phyloP scores from a whole-genome alignment of 2,113 vertebrate genomes.

The Onychostoma macrolepis region DNA sequence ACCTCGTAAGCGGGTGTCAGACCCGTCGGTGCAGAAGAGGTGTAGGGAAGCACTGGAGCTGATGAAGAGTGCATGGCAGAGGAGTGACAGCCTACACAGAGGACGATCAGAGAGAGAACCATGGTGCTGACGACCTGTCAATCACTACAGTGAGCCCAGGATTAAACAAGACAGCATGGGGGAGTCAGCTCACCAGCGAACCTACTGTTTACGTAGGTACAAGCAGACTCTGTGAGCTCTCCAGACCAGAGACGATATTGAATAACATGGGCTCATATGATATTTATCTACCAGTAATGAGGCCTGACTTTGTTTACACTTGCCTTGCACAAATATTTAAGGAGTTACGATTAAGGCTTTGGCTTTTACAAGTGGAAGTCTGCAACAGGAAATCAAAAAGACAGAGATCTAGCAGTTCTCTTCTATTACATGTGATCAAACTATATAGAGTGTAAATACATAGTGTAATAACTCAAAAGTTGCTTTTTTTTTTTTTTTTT shows the following conservation, averaged over 20 bases:
- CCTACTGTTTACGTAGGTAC: slow-evolving; percentile 23
- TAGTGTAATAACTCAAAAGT: not conserved
- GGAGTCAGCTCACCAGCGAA: slow-evolving; percentile 19
- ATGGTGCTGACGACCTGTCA: slow-evolving; percentile 81
- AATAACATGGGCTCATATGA: slow-evolving; percentile 2
- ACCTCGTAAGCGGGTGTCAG: slow-evolving; percentile 65
- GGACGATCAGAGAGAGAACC: slow-evolving; percentile 91
- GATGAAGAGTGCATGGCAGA: slow-evolving; percentile 91
- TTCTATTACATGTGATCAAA: slow-evolving; percentile 25
- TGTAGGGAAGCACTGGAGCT: slow-evolving; percentile 88
- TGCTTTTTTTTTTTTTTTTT: not conserved
- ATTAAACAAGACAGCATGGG: not conserved
- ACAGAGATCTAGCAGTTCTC: not conserved
- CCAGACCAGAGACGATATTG: not conserved
- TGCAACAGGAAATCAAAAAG: slow-evolving; percentile 25
- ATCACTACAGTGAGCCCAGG: not conserved
- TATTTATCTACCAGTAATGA: not conserved
- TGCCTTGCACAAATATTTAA: slow-evolving; percentile 51
- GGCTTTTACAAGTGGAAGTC: slow-evolving; percentile 1
- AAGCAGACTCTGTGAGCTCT: slow-evolving; percentile 28
- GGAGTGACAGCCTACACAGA: slow-evolving; percentile 92
- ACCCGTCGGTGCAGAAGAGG: slow-evolving; percentile 78
- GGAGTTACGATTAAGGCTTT: slow-evolving; percentile 14
- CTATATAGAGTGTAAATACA: slow-evolving; percentile 42
- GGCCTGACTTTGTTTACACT: slow-evolving; percentile 43